Evolutionary conservation across 2,113 vertebrate genomes (phyloP).

Genomic region (Boleophthalmus pectinirostris): DNA sequence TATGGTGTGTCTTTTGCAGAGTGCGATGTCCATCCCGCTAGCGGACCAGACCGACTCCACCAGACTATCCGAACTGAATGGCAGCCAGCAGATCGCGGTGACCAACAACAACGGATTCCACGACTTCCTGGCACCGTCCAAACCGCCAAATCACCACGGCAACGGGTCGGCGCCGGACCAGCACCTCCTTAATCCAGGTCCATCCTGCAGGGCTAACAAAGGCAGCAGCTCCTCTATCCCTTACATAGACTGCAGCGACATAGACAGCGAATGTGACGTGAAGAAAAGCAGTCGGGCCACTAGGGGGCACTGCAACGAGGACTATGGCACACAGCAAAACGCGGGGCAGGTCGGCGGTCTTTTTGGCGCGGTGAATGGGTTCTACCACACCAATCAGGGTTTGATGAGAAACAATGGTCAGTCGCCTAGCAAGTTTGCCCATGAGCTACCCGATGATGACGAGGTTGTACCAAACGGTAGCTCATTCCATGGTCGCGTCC

Average conservation of each 20-base stretch:
- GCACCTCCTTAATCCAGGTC: constrained; percentile 92
- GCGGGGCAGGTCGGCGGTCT: constrained; percentile 46
- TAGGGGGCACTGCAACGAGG: constrained; percentile 76
- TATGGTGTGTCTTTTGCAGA: constrained; percentile 64
- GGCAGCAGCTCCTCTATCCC: constrained; percentile 94
- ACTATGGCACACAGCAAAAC: constrained; percentile 58
- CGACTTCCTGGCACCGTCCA: constrained; percentile 30
- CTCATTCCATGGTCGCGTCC: constrained; percentile 69
- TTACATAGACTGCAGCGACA: constrained; percentile 96
- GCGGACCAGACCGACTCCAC: constrained; percentile 71
- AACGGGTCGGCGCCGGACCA: constrained; percentile 50
- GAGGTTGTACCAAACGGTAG: constrained; percentile 68
- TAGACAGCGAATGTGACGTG: constrained; percentile 93
- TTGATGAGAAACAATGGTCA: constrained; percentile 69
- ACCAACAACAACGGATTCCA: constrained; percentile 71
- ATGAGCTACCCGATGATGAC: constrained; percentile 76
- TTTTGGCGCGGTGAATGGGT: constrained; percentile 65
- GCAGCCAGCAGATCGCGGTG: constrained; percentile 58
- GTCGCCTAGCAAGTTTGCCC: constrained; percentile 73
- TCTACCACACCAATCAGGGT: constrained; percentile 77
- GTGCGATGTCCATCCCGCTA: constrained; percentile 55
- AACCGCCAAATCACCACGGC: constrained; percentile 59
- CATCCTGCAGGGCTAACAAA: constrained; percentile 89
- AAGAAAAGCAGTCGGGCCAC: constrained; percentile 43
- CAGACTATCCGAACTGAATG: constrained; percentile 63